Base-by-base conservation (phyloP, 2,797 vertebrate genomes). In the Parambassis ranga region DNA sequence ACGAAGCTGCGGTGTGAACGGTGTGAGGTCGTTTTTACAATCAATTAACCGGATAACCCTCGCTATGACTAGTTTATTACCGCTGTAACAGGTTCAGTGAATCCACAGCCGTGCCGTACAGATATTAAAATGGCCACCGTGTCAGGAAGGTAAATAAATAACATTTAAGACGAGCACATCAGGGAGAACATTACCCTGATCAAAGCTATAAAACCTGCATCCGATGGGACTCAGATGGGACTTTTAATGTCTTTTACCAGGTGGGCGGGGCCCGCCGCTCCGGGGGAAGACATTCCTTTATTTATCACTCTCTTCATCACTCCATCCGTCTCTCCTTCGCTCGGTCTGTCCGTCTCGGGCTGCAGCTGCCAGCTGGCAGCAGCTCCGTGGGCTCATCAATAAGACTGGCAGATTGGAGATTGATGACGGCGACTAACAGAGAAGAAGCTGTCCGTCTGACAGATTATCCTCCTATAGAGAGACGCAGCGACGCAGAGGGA, bases 331-430 rank as follows among this genome's bases (percentile, higher is more conserved):
- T 71, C 56, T 64, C 60, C 39, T 14, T 38, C 62, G 35, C 28
- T 13, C 53, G 47, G 70, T 81, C 72, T 4, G 68, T 80, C 77
- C 31, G 28, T 65, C 69, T 49, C 32, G 20, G 16, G 48, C 42
- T 16, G 67, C 81, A 37, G 77, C 74, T 74, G 83, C 85, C 87
- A 89, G 81, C 69, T 83, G 81, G 84, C 83, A 64, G 72, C 70
- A 10, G 50, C 65, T 63, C 77, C 23, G 60, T 36, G 63, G 68
- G 7, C 50, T 89, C 84, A 87, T 89, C 88, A 87, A 89, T 89
- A 89, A 80, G 84, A 62, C 49, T 14, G 77, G 63, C 80, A 77
- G 84, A 90, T 87, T 56, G 77, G 84, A 80, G 87, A 88, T 84
- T 89, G 86, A 91, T 90, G 86, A 53, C 33, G 69, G 35, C 10